Conservation (phyloP, 2,888 invertebrate genomes). For the Smittia aterrima region DNA sequence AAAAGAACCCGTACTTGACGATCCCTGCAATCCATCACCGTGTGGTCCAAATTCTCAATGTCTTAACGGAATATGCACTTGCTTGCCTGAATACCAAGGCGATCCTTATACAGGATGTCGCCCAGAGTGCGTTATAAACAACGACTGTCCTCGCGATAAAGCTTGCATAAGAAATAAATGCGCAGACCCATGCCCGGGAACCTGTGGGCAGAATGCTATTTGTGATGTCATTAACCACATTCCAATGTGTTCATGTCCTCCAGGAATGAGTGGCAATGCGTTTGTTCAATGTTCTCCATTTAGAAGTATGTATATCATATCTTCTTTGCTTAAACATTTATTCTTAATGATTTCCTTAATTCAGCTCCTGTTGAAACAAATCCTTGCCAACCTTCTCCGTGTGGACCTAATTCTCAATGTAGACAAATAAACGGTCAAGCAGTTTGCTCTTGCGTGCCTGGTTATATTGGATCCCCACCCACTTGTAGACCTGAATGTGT, state of each 20-base stretch:
- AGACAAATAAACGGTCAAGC: conserved; percentile 68
- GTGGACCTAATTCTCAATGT: conserved; percentile 75
- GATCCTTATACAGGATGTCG: conserved; percentile 76
- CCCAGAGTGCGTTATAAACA: conserved; percentile 79
- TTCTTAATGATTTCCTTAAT: conserved; percentile 52
- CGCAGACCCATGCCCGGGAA: conserved; percentile 71
- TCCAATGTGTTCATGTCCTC: conserved; percentile 74
- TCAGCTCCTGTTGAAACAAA: conserved; percentile 49
- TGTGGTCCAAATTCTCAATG: conserved; percentile 83
- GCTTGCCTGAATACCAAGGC: conserved; percentile 74
- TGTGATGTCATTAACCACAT: conserved; percentile 77
- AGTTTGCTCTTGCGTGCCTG: conserved; percentile 71
- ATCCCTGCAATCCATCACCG: conserved; percentile 72
- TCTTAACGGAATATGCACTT: conserved; percentile 79
- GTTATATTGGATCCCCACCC: conserved; percentile 73
- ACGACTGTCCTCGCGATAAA: conserved; percentile 74
- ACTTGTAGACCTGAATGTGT: conserved; percentile 75
- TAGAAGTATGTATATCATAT: background rate
- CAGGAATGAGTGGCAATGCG: conserved; percentile 79
- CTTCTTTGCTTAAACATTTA: conserved; percentile 59
- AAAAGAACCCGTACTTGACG: conserved; percentile 50
- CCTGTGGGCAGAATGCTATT: conserved; percentile 76
- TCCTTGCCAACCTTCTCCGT: conserved; percentile 66
- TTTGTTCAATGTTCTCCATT: conserved; percentile 72
- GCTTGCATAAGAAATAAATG: conserved; percentile 82